These are phyloP conservation scores for Andrena hattorfiana DNA, from an alignment of 2,888 invertebrate species.

Conservation along the genomic window DNA sequence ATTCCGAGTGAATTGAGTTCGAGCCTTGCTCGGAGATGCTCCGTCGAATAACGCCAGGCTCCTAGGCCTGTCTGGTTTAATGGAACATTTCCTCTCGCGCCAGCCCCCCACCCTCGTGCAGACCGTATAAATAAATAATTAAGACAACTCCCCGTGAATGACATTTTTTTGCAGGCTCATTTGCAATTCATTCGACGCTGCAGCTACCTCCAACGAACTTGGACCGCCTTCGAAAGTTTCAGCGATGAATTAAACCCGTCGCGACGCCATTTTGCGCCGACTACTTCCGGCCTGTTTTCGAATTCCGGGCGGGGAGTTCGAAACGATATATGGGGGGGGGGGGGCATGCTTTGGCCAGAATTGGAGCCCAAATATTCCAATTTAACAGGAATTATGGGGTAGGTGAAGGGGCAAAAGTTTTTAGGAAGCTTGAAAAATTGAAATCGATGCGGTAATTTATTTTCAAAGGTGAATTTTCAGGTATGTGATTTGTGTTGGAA, in stretches of 20 bases:
- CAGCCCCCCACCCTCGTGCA: not conserved
- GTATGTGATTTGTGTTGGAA: no score
- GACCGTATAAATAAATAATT: slow-evolving; percentile 65
- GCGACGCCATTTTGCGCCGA: not conserved
- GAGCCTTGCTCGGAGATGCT: slow-evolving; percentile 73
- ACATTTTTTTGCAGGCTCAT: slow-evolving; percentile 49
- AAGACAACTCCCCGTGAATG: slow-evolving; percentile 45
- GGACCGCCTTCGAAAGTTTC: slow-evolving; percentile 20
- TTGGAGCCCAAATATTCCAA: slow-evolving; percentile 31
- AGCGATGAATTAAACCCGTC: slow-evolving; percentile 40
- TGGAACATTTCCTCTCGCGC: slow-evolving; percentile 57
- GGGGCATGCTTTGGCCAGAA: slow-evolving; percentile 3
- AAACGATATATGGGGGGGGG: slow-evolving; percentile 28
- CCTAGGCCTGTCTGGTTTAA: slow-evolving; percentile 63
- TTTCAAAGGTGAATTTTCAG: no score
- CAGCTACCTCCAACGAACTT: slow-evolving; percentile 7
- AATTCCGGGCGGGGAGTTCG: slow-evolving; percentile 38
- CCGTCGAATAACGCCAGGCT: slow-evolving; percentile 69
- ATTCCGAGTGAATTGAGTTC: slow-evolving; percentile 81
- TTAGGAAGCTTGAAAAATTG: not conserved
- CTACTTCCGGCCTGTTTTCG: slow-evolving; percentile 24
- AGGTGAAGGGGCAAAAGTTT: not conserved
- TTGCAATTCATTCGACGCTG: slow-evolving; percentile 38
- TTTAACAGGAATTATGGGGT: slow-evolving; percentile 9
- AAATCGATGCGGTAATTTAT: not conserved